These are phyloP conservation scores for Chymomyza caudatula DNA, from an alignment of 2,888 invertebrate species.

Conservation along the genomic window DNA sequence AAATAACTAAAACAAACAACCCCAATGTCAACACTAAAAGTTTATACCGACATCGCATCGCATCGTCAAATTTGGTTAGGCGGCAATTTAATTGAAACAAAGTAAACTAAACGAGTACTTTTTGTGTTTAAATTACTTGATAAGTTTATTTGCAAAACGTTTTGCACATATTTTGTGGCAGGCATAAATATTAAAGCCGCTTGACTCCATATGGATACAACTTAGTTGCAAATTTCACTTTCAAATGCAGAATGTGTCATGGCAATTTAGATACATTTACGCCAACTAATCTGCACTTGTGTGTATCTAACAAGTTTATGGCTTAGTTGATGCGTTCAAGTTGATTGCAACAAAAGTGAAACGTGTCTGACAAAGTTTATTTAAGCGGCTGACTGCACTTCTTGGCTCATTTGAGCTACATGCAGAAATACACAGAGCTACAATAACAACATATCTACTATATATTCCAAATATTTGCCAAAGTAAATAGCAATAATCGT, in stretches of 20 bases:
- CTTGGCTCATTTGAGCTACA: constrained; percentile 44
- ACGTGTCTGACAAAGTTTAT: constrained; percentile 27
- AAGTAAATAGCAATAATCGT: constrained; percentile 49
- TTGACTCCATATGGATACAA: neutral
- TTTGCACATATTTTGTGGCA: neutral
- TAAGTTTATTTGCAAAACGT: neutral
- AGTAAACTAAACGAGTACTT: neutral
- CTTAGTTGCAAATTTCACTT: constrained; percentile 39
- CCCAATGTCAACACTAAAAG: neutral
- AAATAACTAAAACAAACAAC: neutral
- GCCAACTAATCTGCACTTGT: constrained; percentile 16
- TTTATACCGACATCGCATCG: neutral
- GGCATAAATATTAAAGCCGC: neutral
- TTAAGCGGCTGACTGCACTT: constrained; percentile 21
- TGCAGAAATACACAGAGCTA: neutral
- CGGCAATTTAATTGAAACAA: neutral
- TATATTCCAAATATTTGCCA: constrained; percentile 46
- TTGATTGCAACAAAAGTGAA: constrained; percentile 39
- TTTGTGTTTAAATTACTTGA: neutral
- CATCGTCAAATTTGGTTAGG: neutral
- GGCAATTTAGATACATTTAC: neutral
- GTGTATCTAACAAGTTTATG: constrained; percentile 47
- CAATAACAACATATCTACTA: constrained; percentile 16
- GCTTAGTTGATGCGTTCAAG: constrained; percentile 35
- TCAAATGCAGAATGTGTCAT: constrained; percentile 31